Conservation (phyloP, 2,113 vertebrate genomes). For the Falcunculus frontatus region DNA sequence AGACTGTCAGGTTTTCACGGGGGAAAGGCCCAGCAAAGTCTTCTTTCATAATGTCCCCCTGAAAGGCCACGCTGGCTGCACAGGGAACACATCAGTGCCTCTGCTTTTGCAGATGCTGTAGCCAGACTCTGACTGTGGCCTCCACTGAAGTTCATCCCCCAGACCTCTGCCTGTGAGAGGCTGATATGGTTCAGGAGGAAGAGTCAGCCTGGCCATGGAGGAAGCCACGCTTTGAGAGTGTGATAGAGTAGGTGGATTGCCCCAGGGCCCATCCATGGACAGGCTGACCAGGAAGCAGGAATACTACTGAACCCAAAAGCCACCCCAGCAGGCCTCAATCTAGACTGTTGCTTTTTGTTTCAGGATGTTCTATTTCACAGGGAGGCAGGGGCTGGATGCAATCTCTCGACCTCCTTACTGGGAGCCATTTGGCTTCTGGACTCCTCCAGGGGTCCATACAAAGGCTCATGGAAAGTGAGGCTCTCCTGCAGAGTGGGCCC, state of each 20-base stretch:
- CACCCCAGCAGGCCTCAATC: neutral
- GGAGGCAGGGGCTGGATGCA: neutral
- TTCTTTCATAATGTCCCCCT: neutral
- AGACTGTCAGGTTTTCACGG: neutral
- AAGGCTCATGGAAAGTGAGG: neutral
- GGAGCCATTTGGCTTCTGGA: neutral
- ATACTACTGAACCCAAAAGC: neutral
- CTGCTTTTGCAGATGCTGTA: neutral
- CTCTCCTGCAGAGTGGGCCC: neutral
- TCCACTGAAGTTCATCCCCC: neutral
- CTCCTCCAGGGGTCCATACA: neutral
- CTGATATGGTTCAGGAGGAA: neutral
- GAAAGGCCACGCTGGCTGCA: neutral
- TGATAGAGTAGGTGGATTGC: neutral
- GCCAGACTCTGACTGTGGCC: neutral
- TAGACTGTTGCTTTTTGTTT: neutral
- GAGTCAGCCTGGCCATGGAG: neutral
- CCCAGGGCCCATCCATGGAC: neutral
- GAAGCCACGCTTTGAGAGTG: neutral
- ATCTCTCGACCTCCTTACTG: neutral
- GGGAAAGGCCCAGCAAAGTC: neutral
- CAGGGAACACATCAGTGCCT: neutral
- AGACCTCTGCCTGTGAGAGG: neutral
- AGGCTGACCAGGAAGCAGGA: neutral
- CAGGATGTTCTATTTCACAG: neutral